Conservation (phyloP, 2,888 invertebrate species). For the Hypena proboscidalis region DNA sequence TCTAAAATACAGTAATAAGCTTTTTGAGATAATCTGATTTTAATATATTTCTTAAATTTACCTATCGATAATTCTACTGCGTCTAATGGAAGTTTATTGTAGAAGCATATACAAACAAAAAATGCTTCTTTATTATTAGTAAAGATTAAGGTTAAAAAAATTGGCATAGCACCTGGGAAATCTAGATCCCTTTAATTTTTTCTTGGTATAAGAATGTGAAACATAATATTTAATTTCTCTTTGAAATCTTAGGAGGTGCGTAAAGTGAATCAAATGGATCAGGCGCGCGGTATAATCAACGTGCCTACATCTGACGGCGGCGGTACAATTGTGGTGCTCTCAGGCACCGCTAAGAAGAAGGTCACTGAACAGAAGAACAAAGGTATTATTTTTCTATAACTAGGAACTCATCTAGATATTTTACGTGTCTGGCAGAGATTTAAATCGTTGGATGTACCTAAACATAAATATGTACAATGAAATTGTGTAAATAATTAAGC, state of each 20-base stretch:
- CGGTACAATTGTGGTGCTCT: conserved; percentile 89
- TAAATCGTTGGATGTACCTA: no score
- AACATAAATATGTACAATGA: conserved; percentile 69
- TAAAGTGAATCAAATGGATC: conserved; percentile 90
- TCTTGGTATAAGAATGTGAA: background rate
- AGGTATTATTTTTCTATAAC: conserved; percentile 51
- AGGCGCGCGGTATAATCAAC: conserved; percentile 79
- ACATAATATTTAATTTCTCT: background rate
- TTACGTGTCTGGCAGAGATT: conserved; percentile 48
- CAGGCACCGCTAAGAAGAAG: conserved; percentile 93
- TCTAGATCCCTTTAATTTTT: conserved; percentile 5
- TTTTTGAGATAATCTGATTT: no score
- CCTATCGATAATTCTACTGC: no score
- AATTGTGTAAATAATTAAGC: conserved; percentile 81
- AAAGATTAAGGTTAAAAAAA: no score
- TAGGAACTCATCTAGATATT: background rate
- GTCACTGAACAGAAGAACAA: conserved; percentile 90
- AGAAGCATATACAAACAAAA: no score
- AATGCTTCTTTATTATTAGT: no score
- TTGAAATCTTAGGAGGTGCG: conserved; percentile 90
- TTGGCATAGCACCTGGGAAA: no score
- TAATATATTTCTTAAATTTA: no score
- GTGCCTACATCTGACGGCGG: conserved; percentile 76
- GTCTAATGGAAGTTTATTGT: no score
- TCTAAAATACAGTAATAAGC: no score